Evolutionary conservation across 2,113 vertebrate genomes (phyloP), one percentile per base, ranked within the genome.

Genomic region (Baryphthengus martii): DNA sequence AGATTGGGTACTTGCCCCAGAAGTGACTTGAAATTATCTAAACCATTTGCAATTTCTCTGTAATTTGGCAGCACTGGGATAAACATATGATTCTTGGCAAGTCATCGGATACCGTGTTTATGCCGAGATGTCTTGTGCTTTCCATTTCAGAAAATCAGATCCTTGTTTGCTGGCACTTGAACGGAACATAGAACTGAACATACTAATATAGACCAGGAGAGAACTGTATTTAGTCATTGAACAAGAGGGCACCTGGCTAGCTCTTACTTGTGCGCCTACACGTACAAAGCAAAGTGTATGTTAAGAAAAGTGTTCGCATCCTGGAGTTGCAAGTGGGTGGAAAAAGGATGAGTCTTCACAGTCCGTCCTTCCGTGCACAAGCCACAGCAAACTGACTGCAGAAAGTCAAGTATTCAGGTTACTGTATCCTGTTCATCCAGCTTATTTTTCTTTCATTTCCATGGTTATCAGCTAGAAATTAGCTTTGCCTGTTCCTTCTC

Each of bases 1-100:
- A 82, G 93, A 95, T 82, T 94, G 87, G 59, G 70, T 90, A 68
- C 91, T 97, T 97, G 86, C 44, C 77, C 73, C 70, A 50, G 53
- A 85, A 96, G 59, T 90, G 90, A 94, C 44, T 86, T 94, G 87
- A 97, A 97, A 95, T 74, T 88, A 97, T 31, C n/a, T 88, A 96
- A 96, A 96, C 44, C 33, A 74, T 93, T 95, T 90, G 33, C 49
- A 93, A 68, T 93, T 78, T 70, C 26, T 61, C 56, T 90, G 78
- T 90, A 52, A 23, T 95, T 96, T 96, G 91, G 83, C 90, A 95
- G 84, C 50, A 29, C 53, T 91, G 49, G 63, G 58, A 96, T 94
- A 98, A 98, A 97, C 25, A 55, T 5, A 94, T 35, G 63, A 89
- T 63, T 95, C 95, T 95, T 62, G 49, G 45, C 92, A 97, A 94